Evolutionary conservation across 1,140 invertebrate species (phyloP).

Genomic region (Micrasema minimum): DNA sequence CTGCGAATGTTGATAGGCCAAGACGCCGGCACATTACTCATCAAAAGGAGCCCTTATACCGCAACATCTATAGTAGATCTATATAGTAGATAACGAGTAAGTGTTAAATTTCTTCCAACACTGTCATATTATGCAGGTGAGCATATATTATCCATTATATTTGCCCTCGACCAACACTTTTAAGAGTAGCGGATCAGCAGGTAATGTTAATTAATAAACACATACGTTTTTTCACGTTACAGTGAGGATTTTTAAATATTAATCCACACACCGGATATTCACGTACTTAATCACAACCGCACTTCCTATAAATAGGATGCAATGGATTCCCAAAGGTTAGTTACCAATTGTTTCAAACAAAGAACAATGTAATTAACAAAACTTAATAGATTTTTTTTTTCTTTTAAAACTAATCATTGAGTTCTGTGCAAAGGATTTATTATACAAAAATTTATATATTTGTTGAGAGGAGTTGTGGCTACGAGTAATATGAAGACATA

Average conservation of each 20-base stretch:
- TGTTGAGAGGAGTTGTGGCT: too few species aligned
- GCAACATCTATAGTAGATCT: too few species aligned
- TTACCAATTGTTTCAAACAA: background rate
- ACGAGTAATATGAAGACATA: slow-evolving; percentile 1
- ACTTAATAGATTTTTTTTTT: too few species aligned
- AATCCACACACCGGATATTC: slow-evolving; percentile 26
- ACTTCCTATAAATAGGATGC: slow-evolving; percentile 17
- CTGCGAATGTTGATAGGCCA: too few species aligned
- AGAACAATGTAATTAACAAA: too few species aligned
- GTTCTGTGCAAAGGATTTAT: too few species aligned
- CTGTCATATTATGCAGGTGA: background rate
- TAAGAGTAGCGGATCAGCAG: background rate
- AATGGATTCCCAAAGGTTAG: slow-evolving; percentile 8
- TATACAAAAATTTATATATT: too few species aligned
- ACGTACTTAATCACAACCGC: slow-evolving; percentile 9
- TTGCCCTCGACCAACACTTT: background rate
- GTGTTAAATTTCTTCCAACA: background rate
- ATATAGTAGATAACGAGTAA: background rate
- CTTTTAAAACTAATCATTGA: too few species aligned
- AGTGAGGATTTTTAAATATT: background rate
- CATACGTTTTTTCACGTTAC: slow-evolving; percentile 2
- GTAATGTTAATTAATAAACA: background rate
- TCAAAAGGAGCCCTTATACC: too few species aligned
- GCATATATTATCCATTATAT: background rate
- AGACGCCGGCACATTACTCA: too few species aligned